A percentile compares a stretch with the other conserved stretches of the same genome.
Evolutionary conservation across 2,113 vertebrate genomes (phyloP).

Genomic region (Pseudopipra pipra): DNA sequence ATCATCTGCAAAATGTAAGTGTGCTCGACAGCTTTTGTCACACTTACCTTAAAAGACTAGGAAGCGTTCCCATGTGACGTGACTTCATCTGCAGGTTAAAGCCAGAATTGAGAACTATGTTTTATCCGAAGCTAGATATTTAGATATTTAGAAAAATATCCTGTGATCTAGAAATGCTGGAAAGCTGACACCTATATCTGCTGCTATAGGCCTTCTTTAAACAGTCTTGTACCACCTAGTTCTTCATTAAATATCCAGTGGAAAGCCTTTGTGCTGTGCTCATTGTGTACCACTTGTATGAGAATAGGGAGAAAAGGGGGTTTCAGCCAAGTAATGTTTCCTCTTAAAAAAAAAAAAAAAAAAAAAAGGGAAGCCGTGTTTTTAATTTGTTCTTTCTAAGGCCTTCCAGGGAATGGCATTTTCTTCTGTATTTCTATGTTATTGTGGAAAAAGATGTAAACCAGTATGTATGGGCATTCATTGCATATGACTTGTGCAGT

Average conservation of each 20-base stretch:
- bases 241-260: background rate
- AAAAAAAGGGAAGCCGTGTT: accelerated
- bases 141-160: background rate
- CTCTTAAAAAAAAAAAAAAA: background rate
- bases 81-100: background rate
- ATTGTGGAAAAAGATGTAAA: background rate
- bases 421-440: background rate
- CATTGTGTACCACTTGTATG: background rate
- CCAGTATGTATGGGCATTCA: background rate
- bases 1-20: slow-evolving; percentile 95
- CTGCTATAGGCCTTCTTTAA: background rate
- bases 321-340: background rate
- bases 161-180: background rate
- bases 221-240: background rate
- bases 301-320: background rate
- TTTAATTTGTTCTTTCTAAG: background rate
- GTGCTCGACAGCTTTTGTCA: background rate
- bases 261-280: background rate
- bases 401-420: background rate
- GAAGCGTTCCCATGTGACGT: background rate
- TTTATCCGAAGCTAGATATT: background rate
- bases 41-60: background rate
- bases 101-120: background rate
- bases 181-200: background rate
- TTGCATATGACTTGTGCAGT: background rate